Conservation (phyloP, 2,797 vertebrate genomes). For the Semotilus atromaculatus region DNA sequence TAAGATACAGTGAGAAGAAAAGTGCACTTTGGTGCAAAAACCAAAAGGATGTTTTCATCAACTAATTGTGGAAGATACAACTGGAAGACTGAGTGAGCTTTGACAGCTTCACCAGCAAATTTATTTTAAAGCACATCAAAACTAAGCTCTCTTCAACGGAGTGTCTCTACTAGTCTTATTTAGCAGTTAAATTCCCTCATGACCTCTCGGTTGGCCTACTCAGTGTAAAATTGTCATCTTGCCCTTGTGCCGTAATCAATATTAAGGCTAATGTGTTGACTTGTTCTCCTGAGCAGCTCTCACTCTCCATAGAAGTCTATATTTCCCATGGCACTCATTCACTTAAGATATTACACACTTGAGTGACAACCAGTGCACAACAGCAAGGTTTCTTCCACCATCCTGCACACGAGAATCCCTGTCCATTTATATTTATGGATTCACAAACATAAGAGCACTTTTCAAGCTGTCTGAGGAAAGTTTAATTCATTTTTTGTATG, state of each 20-base stretch:
- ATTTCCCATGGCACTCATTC: slow-evolving; percentile 42
- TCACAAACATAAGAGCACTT: slow-evolving; percentile 33
- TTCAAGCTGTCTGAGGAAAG: slow-evolving; percentile 31
- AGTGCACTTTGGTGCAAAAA: background rate
- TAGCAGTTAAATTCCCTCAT: slow-evolving; percentile 27
- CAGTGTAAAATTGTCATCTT: slow-evolving; percentile 41
- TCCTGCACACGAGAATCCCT: slow-evolving; percentile 38
- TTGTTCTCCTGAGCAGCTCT: slow-evolving; percentile 30
- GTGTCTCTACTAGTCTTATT: slow-evolving; percentile 34
- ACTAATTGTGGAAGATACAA: no score
- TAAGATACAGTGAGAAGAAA: background rate
- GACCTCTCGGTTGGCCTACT: slow-evolving; percentile 21
- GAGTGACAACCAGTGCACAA: slow-evolving; percentile 30
- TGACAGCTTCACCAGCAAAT: background rate
- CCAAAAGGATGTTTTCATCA: background rate
- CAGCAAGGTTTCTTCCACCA: slow-evolving; percentile 32
- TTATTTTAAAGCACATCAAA: slow-evolving; percentile 1
- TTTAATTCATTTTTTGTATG: slow-evolving; percentile 36
- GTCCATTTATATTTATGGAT: slow-evolving; percentile 50
- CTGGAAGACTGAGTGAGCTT: background rate
- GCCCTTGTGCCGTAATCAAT: slow-evolving; percentile 46
- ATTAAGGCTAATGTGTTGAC: slow-evolving; percentile 48
- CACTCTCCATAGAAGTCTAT: slow-evolving; percentile 34
- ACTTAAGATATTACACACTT: slow-evolving; percentile 53
- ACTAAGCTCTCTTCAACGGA: background rate